Base-by-base conservation (phyloP, 1,140 invertebrate genomes). In the Drosophila bocqueti region DNA sequence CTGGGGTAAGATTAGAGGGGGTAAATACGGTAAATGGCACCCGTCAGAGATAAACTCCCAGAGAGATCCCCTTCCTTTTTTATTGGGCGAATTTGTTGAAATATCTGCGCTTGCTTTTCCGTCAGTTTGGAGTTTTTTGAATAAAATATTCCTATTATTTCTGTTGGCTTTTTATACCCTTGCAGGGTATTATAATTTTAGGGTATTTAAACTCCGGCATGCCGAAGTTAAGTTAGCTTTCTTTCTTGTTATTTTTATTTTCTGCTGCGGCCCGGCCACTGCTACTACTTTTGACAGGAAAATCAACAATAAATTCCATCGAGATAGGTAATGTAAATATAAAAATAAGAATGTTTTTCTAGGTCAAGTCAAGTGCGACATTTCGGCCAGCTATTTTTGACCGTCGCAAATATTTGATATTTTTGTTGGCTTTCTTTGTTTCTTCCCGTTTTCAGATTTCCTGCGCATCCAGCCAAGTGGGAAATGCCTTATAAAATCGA, bases 41-140 rank as follows among this genome's bases (percentile, higher is more conserved):
- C 42, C 57, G 34, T 43, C 64, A 69, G 60, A 76, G 79, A 74
- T 76, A 78, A 81, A 66, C 61, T 60, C 61, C 43, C 50, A 75
- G 50, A 59, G 62, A 49, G n/a, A n/a, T 43, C 26, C 15, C 24
- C 21, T 26, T 34, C 26, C n/a, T 16, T 29, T 29, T 43, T 13
- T 26, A 38, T 40, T 31, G 29, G 47, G 54, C 42, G 67, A 81
- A 81, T 68, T 74, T 84, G 84, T 79, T 89, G 66, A 89, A 89
- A 89, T 87, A 81, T 89, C 67, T 84, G 68, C 57, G 66, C 78
- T 81, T 74, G 84, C 83, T 87, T 78, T 87, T 87, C 84, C 85
- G 84, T 90, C 84, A 89, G 85, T 76, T 90, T 90, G 81, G 85
- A 89, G 90, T 89, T 84, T 84, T 68, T 66, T 76, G 77, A 79